Evolutionary conservation across 2,113 vertebrate genomes (phyloP), one percentile per base, ranked within the genome.

Genomic region (Gavia stellata): DNA sequence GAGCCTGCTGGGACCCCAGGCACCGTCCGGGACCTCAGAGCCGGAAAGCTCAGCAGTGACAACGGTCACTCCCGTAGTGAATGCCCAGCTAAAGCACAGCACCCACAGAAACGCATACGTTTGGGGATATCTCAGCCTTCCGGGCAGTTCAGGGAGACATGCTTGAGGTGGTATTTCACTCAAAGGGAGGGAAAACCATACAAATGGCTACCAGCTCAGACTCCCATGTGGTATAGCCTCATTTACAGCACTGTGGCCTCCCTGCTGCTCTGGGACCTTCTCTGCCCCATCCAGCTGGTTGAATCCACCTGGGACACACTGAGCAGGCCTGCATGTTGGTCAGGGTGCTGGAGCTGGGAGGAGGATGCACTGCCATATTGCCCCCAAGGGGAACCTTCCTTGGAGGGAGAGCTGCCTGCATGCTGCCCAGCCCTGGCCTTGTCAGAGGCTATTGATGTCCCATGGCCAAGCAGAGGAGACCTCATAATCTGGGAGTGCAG

Each of bases 1-100:
- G 17, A 77, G 20, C 21, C 47, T 77, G 0, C 47, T 20, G 40
- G 44, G 47, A 82, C 8, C 17, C 62, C 36, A 47, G 33, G 11
- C 4, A 23, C 44, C 0, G 0, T 25, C 17, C n/a, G 36, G 45
- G 16, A 19, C 21, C 3, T 49, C 45, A 62, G 47, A 59, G 20
- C 2, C 5, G 8, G 67, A 52, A 80, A 72, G 14, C 10, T 83
- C 53, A 61, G 12, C 1, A 3, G 17, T 3, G 2, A 33, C 44
- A 50, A 2, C 2, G 9, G 20, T 36, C 44, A 34, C 2, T 21
- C 14, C 45, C 55, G 12, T 0, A 45, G 15, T 6, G 16, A 73
- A 21, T 6, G 24, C 13, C 6, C 74, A 86, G 47, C 16, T 81
- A n/a, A 71, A 71, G 59, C 65, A 67, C 31, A 49, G 47, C 12